Conservation (phyloP, 2,888 invertebrate species). For the Limnephilus auricula region DNA sequence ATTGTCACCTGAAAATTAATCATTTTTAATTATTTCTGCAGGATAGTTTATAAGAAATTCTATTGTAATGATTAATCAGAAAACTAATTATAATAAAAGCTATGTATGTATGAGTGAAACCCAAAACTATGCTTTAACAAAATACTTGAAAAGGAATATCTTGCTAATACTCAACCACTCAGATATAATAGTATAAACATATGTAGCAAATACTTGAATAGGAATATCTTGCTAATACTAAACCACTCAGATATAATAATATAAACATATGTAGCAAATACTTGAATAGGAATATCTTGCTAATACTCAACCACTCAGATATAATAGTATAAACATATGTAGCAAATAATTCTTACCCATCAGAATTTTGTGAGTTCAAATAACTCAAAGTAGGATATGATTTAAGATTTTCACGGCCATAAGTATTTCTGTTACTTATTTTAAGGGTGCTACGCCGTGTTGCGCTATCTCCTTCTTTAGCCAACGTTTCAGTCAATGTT, state of each 20-base stretch:
- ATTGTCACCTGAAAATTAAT: slow-evolving; percentile 70
- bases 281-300: background rate
- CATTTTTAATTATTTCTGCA: background rate
- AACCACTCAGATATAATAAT: background rate
- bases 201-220: background rate
- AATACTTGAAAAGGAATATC: background rate
- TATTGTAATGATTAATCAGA: background rate
- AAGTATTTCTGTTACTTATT: no score
- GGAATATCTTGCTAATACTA: background rate
- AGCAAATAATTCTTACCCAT: background rate
- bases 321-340: background rate
- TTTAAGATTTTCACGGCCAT: no score
- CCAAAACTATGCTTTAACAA: background rate
- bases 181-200: background rate
- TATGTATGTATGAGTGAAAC: background rate
- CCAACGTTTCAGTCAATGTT: no score
- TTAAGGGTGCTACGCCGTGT: no score
- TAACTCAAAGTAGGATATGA: background rate
- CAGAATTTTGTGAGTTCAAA: background rate
- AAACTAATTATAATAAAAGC: no score
- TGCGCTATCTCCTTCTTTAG: no score
- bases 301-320: background rate
- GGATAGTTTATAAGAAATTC: background rate
- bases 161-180: background rate
- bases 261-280: background rate